Evolutionary conservation across 2,113 vertebrate species (phyloP), one percentile per base, ranked within the genome.

Genomic region (Hemiprocne comata): DNA sequence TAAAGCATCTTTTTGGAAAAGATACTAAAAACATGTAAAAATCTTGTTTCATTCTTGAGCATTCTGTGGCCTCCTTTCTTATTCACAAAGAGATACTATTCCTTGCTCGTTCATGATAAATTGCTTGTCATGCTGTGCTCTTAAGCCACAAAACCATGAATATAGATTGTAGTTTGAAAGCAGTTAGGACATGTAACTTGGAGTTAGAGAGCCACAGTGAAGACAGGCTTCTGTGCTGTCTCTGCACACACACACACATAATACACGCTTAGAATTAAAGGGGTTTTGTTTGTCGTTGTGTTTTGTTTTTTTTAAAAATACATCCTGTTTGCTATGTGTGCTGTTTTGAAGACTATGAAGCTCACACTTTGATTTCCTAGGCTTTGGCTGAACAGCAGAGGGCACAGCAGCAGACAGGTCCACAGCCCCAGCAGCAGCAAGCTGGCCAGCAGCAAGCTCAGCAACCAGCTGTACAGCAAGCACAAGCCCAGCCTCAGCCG

Each of bases 311-410:
- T 11, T 1, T 33, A 50, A 55, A 53, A 13, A 3, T 23, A 13
- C 46, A 24, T 46, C 19, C 34, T 58, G n/a, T 40, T 71, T 61
- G 44, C 92, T 72, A 2, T 8, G 1, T 65, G 50, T n/a, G 2
- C 65, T 64, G 62, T 70, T 79, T 28, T 66, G 93, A 88, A 46
- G 61, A 36, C 54, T 62, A 1, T 82, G 88, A 90, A 69, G 83
- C 58, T 93, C 28, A 70, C 44, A 1, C 67, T 77, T 77, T 94
- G 64, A 29, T 75, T 93, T 82, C 74, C 33, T 86, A 99, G 99
- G 99, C 98, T 69, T 97, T 99, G 93, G 99, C 99, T 11, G 99
- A 99, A 94, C 99, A 99, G 92, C 99, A 99, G 95, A 98, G 98
- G 89, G 98, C 98, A 13, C 99, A 97, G 94, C 99, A 99, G 83